These are phyloP conservation scores for Crocallis elinguaria DNA, from an alignment of 2,888 invertebrate species.

Conservation along the genomic window DNA sequence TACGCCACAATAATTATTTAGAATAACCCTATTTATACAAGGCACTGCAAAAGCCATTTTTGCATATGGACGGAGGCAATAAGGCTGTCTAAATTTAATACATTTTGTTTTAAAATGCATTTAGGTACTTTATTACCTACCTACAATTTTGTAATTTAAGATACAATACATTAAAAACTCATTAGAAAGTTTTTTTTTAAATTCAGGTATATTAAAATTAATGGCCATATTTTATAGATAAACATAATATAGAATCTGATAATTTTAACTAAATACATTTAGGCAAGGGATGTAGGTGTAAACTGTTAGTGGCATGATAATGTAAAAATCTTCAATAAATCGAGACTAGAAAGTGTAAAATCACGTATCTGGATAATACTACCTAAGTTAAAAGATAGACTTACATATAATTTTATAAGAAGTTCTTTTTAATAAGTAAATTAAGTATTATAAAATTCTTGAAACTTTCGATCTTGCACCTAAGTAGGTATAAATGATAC, in stretches of 20 bases:
- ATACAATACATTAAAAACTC: slow-evolving; percentile 5
- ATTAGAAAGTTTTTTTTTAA: neutral
- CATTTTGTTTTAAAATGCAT: slow-evolving; percentile 3
- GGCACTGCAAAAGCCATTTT: slow-evolving; percentile 26
- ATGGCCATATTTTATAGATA: neutral
- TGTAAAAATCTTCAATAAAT: slow-evolving; percentile 66
- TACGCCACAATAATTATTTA: neutral
- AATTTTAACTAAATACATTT: neutral
- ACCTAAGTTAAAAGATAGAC: slow-evolving; percentile 50
- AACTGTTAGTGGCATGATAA: slow-evolving; percentile 40
- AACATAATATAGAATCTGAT: slow-evolving; percentile 7
- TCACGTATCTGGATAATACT: slow-evolving; percentile 63
- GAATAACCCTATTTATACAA: neutral
- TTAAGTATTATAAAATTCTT: too few species aligned
- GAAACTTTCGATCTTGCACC: too few species aligned
- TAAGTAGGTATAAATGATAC: too few species aligned
- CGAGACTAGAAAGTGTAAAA: slow-evolving; percentile 81
- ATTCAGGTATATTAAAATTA: neutral
- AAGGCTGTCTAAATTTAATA: slow-evolving; percentile 51
- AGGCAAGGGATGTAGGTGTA: slow-evolving; percentile 28
- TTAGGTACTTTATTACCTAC: neutral
- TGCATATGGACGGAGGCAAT: slow-evolving; percentile 69
- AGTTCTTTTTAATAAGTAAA: too few species aligned
- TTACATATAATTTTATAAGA: too few species aligned
- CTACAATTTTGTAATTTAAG: slow-evolving; percentile 8